Percentiles rank a stretch among this genome's conserved stretches.
These are phyloP conservation scores for Thymelicus acteon DNA, from an alignment of 2,888 invertebrate genomes.

Conservation along the genomic window DNA sequence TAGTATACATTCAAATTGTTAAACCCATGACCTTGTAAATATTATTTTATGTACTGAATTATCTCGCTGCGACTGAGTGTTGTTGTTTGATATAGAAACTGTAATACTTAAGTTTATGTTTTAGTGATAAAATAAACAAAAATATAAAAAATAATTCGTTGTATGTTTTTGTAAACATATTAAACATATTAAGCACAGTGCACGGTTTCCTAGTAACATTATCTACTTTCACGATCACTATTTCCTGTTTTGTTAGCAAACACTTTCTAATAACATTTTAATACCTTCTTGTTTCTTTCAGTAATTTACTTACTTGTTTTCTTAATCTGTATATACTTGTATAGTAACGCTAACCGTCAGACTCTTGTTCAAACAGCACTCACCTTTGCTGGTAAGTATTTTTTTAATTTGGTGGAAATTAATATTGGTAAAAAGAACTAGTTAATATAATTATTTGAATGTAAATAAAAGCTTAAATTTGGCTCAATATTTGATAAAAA, in stretches of 20 bases:
- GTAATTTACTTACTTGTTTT: conserved; percentile 49
- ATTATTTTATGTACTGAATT: conserved; percentile 76
- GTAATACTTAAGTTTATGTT: conserved; percentile 83
- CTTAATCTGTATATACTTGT: conserved; percentile 50
- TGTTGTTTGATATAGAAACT: conserved; percentile 83
- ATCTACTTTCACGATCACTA: conserved; percentile 60
- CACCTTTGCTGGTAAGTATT: conserved; percentile 30
- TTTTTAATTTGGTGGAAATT: not conserved
- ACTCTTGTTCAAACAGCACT: conserved; percentile 42
- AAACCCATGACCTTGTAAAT: conserved; percentile 75
- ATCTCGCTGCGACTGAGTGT: conserved; percentile 81
- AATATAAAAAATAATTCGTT: conserved; percentile 64
- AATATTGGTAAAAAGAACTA: not conserved
- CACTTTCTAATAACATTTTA: conserved; percentile 70
- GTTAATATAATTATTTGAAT: too few species aligned
- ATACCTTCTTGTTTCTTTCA: conserved; percentile 63
- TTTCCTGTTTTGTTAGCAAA: conserved; percentile 63
- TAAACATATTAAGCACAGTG: conserved; percentile 65
- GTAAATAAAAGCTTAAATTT: too few species aligned
- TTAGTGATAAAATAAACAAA: conserved; percentile 84
- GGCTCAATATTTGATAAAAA: too few species aligned
- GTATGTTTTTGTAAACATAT: conserved; percentile 65
- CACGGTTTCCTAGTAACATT: conserved; percentile 66
- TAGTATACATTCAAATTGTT: conserved; percentile 52
- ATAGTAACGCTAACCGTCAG: conserved; percentile 52